Conservation (phyloP, 2,888 invertebrate species). For the Drosophila koepferae region DNA sequence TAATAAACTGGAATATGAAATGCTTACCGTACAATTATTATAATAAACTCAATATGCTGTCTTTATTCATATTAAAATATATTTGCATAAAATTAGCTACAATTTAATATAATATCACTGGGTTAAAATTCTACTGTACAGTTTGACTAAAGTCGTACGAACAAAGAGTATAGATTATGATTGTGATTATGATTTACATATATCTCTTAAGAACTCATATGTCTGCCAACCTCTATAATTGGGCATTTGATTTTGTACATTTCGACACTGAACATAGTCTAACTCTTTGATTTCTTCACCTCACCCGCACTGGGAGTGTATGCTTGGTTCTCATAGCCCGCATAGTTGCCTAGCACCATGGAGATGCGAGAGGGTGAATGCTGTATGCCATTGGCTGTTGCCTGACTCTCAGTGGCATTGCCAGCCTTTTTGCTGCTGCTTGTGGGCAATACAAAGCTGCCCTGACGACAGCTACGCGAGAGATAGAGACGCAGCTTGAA, state of each 20-base stretch:
- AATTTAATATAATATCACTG: slow-evolving; percentile 75
- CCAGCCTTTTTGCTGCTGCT: slow-evolving; percentile 39
- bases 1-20: neutral
- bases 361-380: slow-evolving; percentile 83
- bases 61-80: slow-evolving; percentile 23
- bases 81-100: slow-evolving; percentile 46
- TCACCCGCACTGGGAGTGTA: slow-evolving; percentile 68
- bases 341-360: slow-evolving; percentile 83
- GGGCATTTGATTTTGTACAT: neutral
- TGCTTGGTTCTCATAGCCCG: slow-evolving; percentile 81
- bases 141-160: slow-evolving; percentile 50
- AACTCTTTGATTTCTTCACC: slow-evolving; percentile 41
- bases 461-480: slow-evolving; percentile 71
- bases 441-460: slow-evolving; percentile 77
- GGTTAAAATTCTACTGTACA: slow-evolving; percentile 51
- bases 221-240: neutral
- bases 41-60: neutral
- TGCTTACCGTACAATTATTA: neutral
- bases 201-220: neutral
- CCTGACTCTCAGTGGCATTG: slow-evolving; percentile 25
- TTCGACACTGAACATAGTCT: slow-evolving; percentile 6
- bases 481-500: slow-evolving; percentile 82
- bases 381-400: slow-evolving; percentile 70
- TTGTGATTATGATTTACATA: neutral
- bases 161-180: slow-evolving; percentile 6